These are phyloP conservation scores for Crax fasciolata DNA, from an alignment of 2,797 vertebrate genomes.

Conservation along the genomic window DNA sequence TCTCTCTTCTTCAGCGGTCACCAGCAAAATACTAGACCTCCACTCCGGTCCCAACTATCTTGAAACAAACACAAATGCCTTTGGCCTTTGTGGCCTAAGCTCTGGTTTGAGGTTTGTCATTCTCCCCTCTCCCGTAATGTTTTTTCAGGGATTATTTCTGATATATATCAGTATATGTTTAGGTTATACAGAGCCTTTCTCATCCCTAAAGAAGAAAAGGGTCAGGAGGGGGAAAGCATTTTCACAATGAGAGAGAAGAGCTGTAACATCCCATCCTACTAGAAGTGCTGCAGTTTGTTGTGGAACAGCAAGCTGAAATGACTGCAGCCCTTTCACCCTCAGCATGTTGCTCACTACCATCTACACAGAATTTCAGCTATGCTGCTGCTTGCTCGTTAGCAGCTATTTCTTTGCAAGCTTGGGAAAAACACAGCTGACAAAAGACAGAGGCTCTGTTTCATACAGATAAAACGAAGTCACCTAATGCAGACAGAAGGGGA, in stretches of 20 bases:
- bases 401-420: not conserved
- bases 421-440: slow-evolving; percentile 46
- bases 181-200: not conserved
- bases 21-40: slow-evolving; percentile 82
- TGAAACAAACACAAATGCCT: slow-evolving; percentile 80
- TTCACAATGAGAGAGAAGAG: not conserved
- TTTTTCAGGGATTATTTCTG: slow-evolving; percentile 64
- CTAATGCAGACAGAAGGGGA: not conserved
- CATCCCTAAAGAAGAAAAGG: not conserved
- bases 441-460: slow-evolving; percentile 38
- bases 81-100: slow-evolving; percentile 74
- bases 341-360: not conserved
- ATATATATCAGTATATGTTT: slow-evolving; percentile 55
- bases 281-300: slow-evolving; percentile 37
- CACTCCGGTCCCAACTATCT: slow-evolving; percentile 70
- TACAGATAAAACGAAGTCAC: slow-evolving; percentile 17
- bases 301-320: slow-evolving; percentile 7
- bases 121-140: not conserved
- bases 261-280: not conserved
- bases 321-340: slow-evolving; percentile 36
- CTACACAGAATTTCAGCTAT: not conserved
- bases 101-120: slow-evolving; percentile 56
- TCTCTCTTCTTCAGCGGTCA: slow-evolving; percentile 81
- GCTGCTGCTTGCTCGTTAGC: not conserved
- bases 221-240: not conserved